Percentiles rank a stretch among this genome's conserved stretches.
Evolutionary conservation across 2,113 vertebrate species (phyloP).

Genomic region (Forbesichthys papilliferus): DNA sequence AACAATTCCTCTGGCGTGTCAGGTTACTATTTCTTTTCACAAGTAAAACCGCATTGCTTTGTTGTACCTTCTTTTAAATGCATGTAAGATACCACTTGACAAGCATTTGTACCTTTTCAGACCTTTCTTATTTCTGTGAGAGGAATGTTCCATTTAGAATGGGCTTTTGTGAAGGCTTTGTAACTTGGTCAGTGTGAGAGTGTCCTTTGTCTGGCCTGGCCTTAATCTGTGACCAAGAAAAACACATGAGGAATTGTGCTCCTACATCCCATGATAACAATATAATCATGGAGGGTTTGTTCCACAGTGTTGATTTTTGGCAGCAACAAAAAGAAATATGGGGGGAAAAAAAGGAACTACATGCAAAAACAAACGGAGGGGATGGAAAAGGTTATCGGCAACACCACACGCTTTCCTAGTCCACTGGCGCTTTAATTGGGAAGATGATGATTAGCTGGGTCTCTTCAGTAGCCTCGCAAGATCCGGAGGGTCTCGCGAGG

Average conservation of each 20-base stretch:
- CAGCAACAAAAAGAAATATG: conserved; percentile 22
- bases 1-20: no score
- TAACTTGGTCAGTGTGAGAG: not conserved
- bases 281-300: conserved; percentile 3
- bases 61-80: no score
- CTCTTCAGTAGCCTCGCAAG: no score
- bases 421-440: conserved; percentile 10
- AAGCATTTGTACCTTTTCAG: no score
- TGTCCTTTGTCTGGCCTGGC: not conserved
- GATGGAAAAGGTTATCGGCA: not conserved
- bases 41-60: no score
- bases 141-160: not conserved
- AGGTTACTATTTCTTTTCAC: no score
- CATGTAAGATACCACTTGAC: no score
- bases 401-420: conserved; percentile 12
- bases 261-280: conserved; percentile 8
- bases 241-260: conserved; percentile 48
- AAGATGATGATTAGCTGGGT: not conserved
- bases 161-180: not conserved
- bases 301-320: conserved; percentile 42
- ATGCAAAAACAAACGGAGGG: not conserved
- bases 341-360: conserved; percentile 18
- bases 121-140: not conserved
- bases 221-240: conserved; percentile 22
- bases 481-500: no score